phyloP scores from a whole-genome alignment of 2,888 invertebrate genomes.

The Sylvicola cinctus region DNA sequence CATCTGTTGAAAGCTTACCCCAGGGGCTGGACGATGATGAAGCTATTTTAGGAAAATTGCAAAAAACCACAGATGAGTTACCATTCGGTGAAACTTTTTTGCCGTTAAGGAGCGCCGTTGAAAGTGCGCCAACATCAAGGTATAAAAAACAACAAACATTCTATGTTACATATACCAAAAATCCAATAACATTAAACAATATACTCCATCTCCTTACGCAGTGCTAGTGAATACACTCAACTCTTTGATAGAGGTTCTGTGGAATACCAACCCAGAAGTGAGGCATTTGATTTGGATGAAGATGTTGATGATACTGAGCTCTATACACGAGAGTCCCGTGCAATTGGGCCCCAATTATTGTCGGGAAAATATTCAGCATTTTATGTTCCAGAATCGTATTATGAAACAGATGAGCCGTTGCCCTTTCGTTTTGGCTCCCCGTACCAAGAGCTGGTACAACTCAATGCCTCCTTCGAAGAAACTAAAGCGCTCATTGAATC shows the following conservation, averaged over 20 bases:
- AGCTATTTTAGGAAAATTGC: slow-evolving; percentile 7
- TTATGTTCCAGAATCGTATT: slow-evolving; percentile 11
- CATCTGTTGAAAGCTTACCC: slow-evolving; percentile 22
- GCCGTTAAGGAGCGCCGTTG: slow-evolving; percentile 57
- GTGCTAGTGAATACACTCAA: slow-evolving; percentile 8
- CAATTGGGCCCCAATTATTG: slow-evolving; percentile 3
- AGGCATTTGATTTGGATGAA: slow-evolving; percentile 9
- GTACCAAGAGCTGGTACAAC: slow-evolving; percentile 20
- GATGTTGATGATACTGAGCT: slow-evolving; percentile 8
- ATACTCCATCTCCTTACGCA: not conserved
- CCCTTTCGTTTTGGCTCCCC: slow-evolving; percentile 22
- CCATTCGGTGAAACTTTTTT: slow-evolving; percentile 23
- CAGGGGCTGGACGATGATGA: slow-evolving; percentile 2
- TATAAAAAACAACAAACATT: not conserved
- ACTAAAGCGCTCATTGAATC: slow-evolving; percentile 13
- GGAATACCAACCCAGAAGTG: slow-evolving; percentile 12
- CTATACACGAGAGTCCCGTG: not conserved
- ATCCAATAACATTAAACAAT: not conserved
- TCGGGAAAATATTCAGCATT: slow-evolving; percentile 19
- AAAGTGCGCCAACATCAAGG: slow-evolving; percentile 35
- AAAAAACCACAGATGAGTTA: slow-evolving; percentile 13
- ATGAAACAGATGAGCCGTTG: slow-evolving; percentile 14
- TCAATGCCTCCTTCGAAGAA: slow-evolving; percentile 13
- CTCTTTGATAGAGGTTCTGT: slow-evolving; percentile 21
- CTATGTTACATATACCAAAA: not conserved